Conservation (phyloP, 2,888 invertebrate genomes). For the Corythucha ciliata region DNA sequence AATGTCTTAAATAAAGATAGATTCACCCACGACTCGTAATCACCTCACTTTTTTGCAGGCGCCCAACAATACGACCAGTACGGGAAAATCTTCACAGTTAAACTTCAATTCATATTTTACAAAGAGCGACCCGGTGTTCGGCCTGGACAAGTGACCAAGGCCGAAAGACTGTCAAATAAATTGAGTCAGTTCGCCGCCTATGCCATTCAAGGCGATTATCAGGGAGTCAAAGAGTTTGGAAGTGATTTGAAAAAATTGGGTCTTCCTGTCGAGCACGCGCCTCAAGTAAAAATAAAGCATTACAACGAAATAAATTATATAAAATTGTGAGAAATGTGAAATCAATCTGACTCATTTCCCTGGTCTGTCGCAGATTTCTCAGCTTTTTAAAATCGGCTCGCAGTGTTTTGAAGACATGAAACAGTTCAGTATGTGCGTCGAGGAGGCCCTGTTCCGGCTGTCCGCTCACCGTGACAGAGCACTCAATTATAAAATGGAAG, state of each 20-base stretch:
- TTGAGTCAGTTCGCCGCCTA: conserved; percentile 88
- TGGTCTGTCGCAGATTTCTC: conserved; percentile 68
- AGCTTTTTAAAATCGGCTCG: conserved; percentile 91
- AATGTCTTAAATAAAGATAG: conserved; percentile 17
- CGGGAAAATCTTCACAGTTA: conserved; percentile 96
- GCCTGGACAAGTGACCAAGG: conserved; percentile 89
- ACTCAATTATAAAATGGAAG: conserved; percentile 88
- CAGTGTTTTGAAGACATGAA: conserved; percentile 81
- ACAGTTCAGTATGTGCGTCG: conserved; percentile 80
- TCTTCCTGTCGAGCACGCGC: conserved; percentile 93
- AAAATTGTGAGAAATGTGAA: too few species aligned
- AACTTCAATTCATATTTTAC: conserved; percentile 93
- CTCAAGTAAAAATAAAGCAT: conserved; percentile 58
- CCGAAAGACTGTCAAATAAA: conserved; percentile 82
- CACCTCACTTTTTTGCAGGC: conserved; percentile 42
- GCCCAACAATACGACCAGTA: conserved; percentile 98
- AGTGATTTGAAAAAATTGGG: conserved; percentile 88
- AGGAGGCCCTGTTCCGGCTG: conserved; percentile 83
- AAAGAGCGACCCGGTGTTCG: conserved; percentile 94
- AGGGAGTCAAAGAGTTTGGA: conserved; percentile 87
- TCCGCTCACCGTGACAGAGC: conserved; percentile 79
- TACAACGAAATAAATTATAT: too few species aligned
- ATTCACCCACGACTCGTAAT: not conserved
- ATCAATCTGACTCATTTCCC: too few species aligned
- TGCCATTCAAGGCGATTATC: conserved; percentile 87